Conservation (phyloP, 2,113 vertebrate genomes). For the Peromyscus californicus region DNA sequence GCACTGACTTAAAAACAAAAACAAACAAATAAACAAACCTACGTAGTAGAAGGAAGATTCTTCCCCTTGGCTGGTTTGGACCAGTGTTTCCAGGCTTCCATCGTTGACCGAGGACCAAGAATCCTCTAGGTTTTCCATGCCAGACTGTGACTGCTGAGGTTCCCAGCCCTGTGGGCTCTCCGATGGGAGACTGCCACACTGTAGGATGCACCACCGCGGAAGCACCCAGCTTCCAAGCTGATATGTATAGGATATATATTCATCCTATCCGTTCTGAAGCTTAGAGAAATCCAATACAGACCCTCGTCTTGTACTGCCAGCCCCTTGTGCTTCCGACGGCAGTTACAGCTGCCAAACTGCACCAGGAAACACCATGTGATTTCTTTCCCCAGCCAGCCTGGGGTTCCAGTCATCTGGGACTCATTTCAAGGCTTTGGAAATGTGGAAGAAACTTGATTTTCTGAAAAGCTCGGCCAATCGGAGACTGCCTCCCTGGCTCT, state of each 20-base stretch:
- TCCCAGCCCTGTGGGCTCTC: background rate
- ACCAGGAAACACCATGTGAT: background rate
- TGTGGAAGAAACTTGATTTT: background rate
- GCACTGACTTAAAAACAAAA: background rate
- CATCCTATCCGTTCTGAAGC: background rate
- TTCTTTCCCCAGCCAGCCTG: background rate
- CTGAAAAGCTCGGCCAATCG: background rate
- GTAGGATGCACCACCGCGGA: background rate
- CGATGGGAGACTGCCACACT: background rate
- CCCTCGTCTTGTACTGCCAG: background rate
- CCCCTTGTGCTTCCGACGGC: background rate
- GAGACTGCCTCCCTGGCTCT: background rate
- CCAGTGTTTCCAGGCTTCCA: background rate
- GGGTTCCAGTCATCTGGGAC: background rate
- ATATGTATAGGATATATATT: background rate
- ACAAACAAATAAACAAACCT: background rate
- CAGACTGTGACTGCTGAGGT: no score
- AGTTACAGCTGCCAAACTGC: background rate
- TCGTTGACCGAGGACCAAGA: background rate
- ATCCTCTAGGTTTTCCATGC: background rate
- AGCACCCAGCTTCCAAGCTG: background rate
- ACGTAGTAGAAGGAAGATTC: background rate
- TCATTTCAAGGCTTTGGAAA: background rate
- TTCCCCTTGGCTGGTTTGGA: background rate
- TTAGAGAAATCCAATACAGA: background rate